Evolutionary conservation across 1,140 invertebrate species (phyloP).

Genomic region (Pectinophora gossypiella): DNA sequence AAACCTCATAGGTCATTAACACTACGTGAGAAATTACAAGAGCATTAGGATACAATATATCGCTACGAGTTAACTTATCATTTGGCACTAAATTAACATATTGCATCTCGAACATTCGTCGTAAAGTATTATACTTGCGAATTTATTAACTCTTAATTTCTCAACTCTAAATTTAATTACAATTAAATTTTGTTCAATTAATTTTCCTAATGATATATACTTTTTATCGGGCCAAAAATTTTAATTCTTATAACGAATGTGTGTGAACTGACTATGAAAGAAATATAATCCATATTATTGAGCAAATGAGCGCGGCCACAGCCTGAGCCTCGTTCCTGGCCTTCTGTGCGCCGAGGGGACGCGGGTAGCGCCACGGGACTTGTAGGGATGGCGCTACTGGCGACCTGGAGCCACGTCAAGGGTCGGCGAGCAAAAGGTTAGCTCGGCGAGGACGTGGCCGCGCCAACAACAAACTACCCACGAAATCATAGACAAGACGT

Average conservation of each 20-base stretch:
- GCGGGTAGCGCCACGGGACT: neutral
- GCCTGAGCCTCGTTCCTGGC: neutral
- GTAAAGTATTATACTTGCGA: slow-evolving; percentile 57
- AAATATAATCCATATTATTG: slow-evolving; percentile 51
- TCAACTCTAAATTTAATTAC: slow-evolving; percentile 54
- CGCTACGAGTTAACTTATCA: slow-evolving; percentile 74
- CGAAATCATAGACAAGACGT: slow-evolving; percentile 61
- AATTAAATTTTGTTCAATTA: slow-evolving; percentile 46
- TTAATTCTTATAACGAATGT: slow-evolving; percentile 25
- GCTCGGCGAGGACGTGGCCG: slow-evolving; percentile 32
- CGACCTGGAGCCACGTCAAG: too few species aligned
- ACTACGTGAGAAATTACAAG: slow-evolving; percentile 72
- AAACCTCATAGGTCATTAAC: slow-evolving; percentile 71
- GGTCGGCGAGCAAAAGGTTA: too few species aligned
- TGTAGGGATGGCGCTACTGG: too few species aligned
- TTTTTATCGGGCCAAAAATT: slow-evolving; percentile 51
- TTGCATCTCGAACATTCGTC: slow-evolving; percentile 71
- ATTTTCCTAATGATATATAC: slow-evolving; percentile 49
- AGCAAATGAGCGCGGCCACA: slow-evolving; percentile 35
- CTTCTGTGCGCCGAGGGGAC: neutral
- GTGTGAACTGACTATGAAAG: slow-evolving; percentile 38
- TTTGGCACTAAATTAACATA: slow-evolving; percentile 75
- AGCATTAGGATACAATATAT: slow-evolving; percentile 71
- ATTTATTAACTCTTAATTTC: slow-evolving; percentile 35
- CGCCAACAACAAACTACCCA: slow-evolving; percentile 27